A percentile compares a stretch with the other conserved stretches of the same genome.
These are phyloP conservation scores for Hyalella azteca DNA, from an alignment of 2,888 invertebrate genomes.

Conservation along the genomic window DNA sequence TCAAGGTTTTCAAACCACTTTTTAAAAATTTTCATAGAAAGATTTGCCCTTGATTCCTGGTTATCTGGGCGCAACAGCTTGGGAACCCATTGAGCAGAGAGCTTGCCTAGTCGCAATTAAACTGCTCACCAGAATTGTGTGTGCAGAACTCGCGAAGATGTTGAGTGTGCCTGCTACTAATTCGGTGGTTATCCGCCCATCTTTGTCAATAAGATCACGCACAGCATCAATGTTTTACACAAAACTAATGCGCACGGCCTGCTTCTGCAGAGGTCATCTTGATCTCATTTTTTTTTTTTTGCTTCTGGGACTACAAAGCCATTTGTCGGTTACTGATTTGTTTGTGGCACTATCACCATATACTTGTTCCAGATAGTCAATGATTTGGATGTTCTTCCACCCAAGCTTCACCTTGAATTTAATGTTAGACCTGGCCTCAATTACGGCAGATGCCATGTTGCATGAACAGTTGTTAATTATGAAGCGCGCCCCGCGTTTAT, in stretches of 20 bases:
- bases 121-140: background rate
- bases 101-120: no score
- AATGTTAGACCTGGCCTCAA: background rate
- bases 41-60: background rate
- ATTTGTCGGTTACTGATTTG: constrained; percentile 20
- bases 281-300: background rate
- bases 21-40: background rate
- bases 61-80: background rate
- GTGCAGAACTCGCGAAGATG: no score
- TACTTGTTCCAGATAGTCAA: background rate
- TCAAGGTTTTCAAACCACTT: background rate
- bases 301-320: constrained; percentile 1
- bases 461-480: background rate
- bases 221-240: constrained; percentile 24
- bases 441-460: constrained; percentile 23
- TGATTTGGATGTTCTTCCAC: constrained; percentile 32
- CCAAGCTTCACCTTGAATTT: constrained; percentile 23
- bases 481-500: constrained; percentile 15
- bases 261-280: constrained; percentile 8
- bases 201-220: background rate
- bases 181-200: background rate
- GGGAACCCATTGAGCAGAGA: no score
- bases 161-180: background rate
- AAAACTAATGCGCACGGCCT: background rate
- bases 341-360: background rate